Percentiles rank a stretch among this genome's conserved stretches.
Evolutionary conservation across 2,113 vertebrate species (phyloP).

Genomic region (Antechinus flavipes): DNA sequence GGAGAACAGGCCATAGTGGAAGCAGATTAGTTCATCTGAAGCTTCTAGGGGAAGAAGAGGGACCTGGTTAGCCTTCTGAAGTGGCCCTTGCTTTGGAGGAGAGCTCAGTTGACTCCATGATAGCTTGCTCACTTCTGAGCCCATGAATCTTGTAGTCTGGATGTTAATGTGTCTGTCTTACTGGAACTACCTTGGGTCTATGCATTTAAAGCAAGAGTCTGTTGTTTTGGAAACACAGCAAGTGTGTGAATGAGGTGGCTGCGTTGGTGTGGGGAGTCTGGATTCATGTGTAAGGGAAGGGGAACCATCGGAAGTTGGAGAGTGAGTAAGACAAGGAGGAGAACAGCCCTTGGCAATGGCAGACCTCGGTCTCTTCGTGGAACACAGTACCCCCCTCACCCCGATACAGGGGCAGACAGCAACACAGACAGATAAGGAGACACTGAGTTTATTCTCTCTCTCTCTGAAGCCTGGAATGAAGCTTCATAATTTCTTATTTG

Average conservation of each 20-base stretch:
- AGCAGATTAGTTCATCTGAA: neutral
- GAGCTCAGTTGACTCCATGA: neutral
- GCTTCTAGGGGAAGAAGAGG: neutral
- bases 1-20: neutral
- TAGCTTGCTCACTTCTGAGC: neutral
- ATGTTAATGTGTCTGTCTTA: neutral
- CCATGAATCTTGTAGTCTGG: neutral
- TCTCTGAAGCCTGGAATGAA: conserved; percentile 65
- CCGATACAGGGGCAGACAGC: neutral
- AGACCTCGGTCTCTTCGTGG: neutral
- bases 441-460: conserved; percentile 45
- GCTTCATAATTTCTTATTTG: neutral
- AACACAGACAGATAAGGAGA: neutral
- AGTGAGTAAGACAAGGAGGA: neutral
- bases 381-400: neutral
- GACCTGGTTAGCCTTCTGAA: neutral
- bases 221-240: conserved; percentile 33
- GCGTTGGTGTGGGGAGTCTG: neutral
- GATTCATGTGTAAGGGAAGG: neutral
- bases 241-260: conserved; percentile 36
- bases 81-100: neutral
- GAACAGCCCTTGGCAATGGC: neutral
- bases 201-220: conserved; percentile 35
- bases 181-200: neutral
- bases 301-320: fast-evolving